Evolutionary conservation across 2,797 vertebrate species (phyloP), one percentile per base, ranked within the genome.

Genomic region (Crenuchus spilurus): DNA sequence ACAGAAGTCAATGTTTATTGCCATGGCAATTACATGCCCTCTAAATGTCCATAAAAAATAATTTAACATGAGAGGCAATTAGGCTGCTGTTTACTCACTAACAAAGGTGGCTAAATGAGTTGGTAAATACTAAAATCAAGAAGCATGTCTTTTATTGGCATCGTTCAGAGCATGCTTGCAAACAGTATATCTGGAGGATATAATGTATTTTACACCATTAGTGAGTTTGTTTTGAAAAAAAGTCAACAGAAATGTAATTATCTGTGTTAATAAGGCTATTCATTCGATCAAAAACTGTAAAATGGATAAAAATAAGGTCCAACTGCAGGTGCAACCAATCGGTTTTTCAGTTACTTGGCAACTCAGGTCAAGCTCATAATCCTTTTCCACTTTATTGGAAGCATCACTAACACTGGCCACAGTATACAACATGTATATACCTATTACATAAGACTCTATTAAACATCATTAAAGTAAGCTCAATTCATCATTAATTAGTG

Each of bases 1-100:
- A 88, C 81, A 85, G 84, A 90, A 88, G 87, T 90, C 87, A 84
- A 87, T 90, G 90, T 92, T 92, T 93, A 91, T 85, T 83, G 84
- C 87, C 82, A 55, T 82, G 84, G 84, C 83, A 87, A 87, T 76
- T 84, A 86, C 83, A 87, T 80, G 75, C 83, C 85, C 80, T 90
- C 83, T 89, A 89, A 85, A 82, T 84, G 86, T 75, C 82, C 82
- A 79, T 80, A 88, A 90, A 89, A 92, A 90, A 91, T 87, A 83
- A 88, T 87, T 87, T 89, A 86, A 84, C 66, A 82, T 81, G 84
- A 88, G 85, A 83, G 85, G 83, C 88, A 85, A 90, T 92, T 90
- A 87, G 81, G 68, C 82, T 48, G 82, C 86, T 79, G 85, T 80
- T 89, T 91, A 89, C 80, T 91, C 88, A 87, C 85, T 79, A 80